Conservation (phyloP, 2,888 invertebrate genomes). For the Coelopa pilipes region DNA sequence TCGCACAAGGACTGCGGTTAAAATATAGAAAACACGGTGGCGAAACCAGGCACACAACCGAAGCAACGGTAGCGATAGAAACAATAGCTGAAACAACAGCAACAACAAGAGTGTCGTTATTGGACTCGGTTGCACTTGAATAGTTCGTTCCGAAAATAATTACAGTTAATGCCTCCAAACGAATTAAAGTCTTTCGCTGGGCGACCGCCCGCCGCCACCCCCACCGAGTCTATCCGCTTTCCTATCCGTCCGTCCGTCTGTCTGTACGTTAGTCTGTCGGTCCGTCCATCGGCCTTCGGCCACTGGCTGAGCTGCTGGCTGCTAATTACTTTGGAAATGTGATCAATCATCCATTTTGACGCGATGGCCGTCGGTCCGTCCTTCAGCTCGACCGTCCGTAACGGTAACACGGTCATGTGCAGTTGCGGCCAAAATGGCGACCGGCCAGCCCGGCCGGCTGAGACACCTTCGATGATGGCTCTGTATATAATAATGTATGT, state of each 20-base stretch:
- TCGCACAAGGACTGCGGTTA: too few relatives aligned
- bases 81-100: too few relatives aligned
- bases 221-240: too few relatives aligned
- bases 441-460: slow-evolving; percentile 11
- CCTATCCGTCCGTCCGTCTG: not conserved
- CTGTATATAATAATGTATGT: not conserved
- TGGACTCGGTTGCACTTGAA: too few relatives aligned
- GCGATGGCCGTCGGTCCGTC: slow-evolving; percentile 24
- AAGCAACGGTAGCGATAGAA: too few relatives aligned
- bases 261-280: not conserved
- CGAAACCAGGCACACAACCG: too few relatives aligned
- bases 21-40: too few relatives aligned
- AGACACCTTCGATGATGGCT: slow-evolving; percentile 23
- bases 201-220: too few relatives aligned
- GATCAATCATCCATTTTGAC: slow-evolving; percentile 59
- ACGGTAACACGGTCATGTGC: slow-evolving; percentile 11
- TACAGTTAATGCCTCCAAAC: too few relatives aligned
- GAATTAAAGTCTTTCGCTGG: too few relatives aligned
- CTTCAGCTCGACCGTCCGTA: not conserved
- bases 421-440: slow-evolving; percentile 22
- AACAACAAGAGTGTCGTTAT: too few relatives aligned
- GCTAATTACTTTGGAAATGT: slow-evolving; percentile 62
- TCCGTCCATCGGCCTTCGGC: not conserved
- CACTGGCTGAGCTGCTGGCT: slow-evolving; percentile 35
- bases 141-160: too few relatives aligned